phyloP scores from a whole-genome alignment of 2,113 vertebrate species.

The Jacana jacana region DNA sequence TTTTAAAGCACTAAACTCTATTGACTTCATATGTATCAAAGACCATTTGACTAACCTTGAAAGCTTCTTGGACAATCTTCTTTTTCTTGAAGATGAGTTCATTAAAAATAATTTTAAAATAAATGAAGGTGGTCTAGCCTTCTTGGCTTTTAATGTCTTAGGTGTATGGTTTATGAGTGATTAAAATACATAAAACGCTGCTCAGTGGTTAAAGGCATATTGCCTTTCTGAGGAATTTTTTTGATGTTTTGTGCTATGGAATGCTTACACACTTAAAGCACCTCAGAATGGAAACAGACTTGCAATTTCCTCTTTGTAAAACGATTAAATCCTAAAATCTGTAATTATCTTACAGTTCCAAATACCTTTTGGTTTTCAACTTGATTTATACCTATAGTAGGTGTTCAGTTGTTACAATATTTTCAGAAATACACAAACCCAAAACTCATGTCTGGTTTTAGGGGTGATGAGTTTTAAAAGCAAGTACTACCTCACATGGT shows the following conservation, averaged over 20 bases:
- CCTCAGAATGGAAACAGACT: background rate
- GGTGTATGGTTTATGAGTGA: background rate
- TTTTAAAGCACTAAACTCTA: background rate
- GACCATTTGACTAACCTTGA: constrained; percentile 17
- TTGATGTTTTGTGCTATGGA: background rate
- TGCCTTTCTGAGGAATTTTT: background rate
- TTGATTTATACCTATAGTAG: background rate
- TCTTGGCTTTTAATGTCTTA: background rate
- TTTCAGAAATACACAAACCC: background rate
- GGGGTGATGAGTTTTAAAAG: background rate
- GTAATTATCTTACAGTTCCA: background rate
- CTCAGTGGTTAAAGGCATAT: background rate
- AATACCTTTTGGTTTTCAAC: background rate
- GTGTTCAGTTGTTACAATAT: background rate
- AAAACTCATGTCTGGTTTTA: background rate
- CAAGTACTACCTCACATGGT: background rate
- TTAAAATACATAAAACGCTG: background rate
- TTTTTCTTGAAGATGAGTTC: constrained; percentile 5
- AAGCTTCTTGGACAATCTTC: background rate
- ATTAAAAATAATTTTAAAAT: background rate
- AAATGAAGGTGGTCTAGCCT: background rate
- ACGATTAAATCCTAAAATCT: background rate
- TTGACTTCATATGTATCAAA: background rate
- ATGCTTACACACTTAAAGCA: background rate
- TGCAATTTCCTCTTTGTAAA: background rate